Percentiles rank a stretch among this genome's conserved stretches.
Conservation (phyloP, 1,140 invertebrate species). For the Alviniconcha marisindica region DNA sequence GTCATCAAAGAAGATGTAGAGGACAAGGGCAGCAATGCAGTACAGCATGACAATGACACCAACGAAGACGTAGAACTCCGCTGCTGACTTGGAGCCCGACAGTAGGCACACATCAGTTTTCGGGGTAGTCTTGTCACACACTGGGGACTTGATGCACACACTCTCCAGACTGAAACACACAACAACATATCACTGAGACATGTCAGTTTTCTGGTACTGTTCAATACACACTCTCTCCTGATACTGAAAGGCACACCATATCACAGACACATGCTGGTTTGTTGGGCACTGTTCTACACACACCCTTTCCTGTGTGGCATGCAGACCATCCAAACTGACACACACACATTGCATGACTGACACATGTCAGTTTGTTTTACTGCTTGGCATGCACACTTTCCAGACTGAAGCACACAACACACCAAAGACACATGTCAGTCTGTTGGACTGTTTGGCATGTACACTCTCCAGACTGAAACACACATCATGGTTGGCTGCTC, state of each 20-base stretch:
- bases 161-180: conserved; percentile 54
- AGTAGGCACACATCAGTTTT: conserved; percentile 44
- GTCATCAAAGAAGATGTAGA: conserved; percentile 81
- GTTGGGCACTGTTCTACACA: too few relatives aligned
- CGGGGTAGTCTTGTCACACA: conserved; percentile 37
- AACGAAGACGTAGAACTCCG: conserved; percentile 84
- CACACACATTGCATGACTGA: too few relatives aligned
- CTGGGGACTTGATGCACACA: conserved; percentile 37
- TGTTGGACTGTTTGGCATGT: conserved; percentile 18
- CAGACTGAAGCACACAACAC: too few relatives aligned
- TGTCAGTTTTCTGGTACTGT: too few relatives aligned
- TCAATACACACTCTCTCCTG: neutral
- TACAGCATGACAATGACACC: conserved; percentile 83
- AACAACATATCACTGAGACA: conserved; percentile 7
- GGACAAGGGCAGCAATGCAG: conserved; percentile 78
- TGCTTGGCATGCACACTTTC: too few relatives aligned
- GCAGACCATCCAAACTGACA: too few relatives aligned
- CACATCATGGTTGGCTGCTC: too few relatives aligned
- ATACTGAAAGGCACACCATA: too few relatives aligned
- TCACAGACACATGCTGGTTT: too few relatives aligned
- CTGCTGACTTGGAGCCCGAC: conserved; percentile 76
- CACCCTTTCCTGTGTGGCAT: too few relatives aligned
- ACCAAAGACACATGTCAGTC: conserved; percentile 43
- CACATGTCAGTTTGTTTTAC: too few relatives aligned
- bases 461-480: conserved; percentile 56